Base-by-base conservation (phyloP, 1,140 invertebrate genomes). In the Lasaia peninsularis region DNA sequence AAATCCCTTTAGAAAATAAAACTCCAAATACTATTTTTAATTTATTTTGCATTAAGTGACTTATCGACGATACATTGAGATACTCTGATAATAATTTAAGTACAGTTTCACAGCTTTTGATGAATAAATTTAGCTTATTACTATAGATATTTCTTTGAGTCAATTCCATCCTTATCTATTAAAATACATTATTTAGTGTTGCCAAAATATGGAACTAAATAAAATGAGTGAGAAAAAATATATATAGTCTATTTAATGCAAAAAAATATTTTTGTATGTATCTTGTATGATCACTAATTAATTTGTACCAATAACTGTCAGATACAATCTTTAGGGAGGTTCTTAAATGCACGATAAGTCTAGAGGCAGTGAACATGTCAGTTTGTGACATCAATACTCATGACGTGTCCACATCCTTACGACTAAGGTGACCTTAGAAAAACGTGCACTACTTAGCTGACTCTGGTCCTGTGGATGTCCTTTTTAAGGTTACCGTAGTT, bases 81-180 rank as follows among this genome's bases (percentile, higher is more conserved):
- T 84, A 83, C 74, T 84, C 75, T 73, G 75, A 80, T 74, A 79
- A 77, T 64, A 78, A 74, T 74, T 85, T 86, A 86, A 86, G 83
- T 86, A 86, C 83, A 82, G 65, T 75, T 84, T 82, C 80, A 86
- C 83, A 86, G 80, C 83, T 80, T 80, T 65, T 60, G 64, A 76
- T 75, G 78, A 78, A 82, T 77, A 78, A 73, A 59, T 75, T 68
- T 65, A 71, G 62, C 59, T 18, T 16, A 18, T 18, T 5, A 0
- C 18, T 16, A 52, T 4, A 33, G 12, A 20, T 32, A 52, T 56
- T 60, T 58, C 52, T 48, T 24, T 37, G 51, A 69, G 31, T 83
- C 80, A 82, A 86, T 83, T 83, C 77, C 80, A 63, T 71, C 51
- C 60, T 62, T 63, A 34, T 68, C 50, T 73, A 67, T 67, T 66